Base-by-base conservation (phyloP, 35 echinoderm and acorn worm species). In the Chiridota heheva region DNA sequence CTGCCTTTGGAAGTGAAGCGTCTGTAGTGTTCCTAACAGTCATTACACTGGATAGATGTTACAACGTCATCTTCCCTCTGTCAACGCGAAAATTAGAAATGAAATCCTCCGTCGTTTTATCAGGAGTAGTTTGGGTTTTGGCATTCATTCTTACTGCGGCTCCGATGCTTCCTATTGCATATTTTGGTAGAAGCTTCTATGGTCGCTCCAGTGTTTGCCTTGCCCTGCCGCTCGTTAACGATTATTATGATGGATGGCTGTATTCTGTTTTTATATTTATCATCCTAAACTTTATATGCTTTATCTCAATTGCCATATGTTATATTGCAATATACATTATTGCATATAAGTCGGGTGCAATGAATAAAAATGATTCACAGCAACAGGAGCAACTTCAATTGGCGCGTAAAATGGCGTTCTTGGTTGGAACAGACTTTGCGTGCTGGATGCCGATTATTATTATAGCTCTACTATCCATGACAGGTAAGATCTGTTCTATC, bases 381-480 rank as follows among this genome's bases (percentile, higher is more conserved):
- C 71, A 53, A 22, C 57, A 83, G 1, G 67, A 84, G 45, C 44
- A 83, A 27, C 24, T 78, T 16, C 75, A 78, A 40, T 60, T 78
- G 20, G 75, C 75, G 2, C 29, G 58, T 6, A 78, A 78, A 36
- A 58, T 78, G 10, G 58, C 53, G 20, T 40, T 78, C 16, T 34
- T 78, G 58, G 75, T 78, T 18, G 47, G 2, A 42, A 40, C 75
- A 1, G 75, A 78, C 36, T 78, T 78, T 35, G 17, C 62, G 5
- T 78, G 75, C 28, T 78, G 75, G 75, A 78, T 78, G 75, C 75
- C 75, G 29, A 78, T 78, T 20, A 78, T 78, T 1, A 61, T 78
- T 16, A 78, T 78, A 58, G 75, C 51, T 1, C 42, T 78, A 36
- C 13, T 78, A 62, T 31, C 75, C 3, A 44, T 69, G 37, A 48